These are phyloP conservation scores for Lasioglossum figueresi DNA, from an alignment of 2,888 invertebrate genomes.

Conservation along the genomic window DNA sequence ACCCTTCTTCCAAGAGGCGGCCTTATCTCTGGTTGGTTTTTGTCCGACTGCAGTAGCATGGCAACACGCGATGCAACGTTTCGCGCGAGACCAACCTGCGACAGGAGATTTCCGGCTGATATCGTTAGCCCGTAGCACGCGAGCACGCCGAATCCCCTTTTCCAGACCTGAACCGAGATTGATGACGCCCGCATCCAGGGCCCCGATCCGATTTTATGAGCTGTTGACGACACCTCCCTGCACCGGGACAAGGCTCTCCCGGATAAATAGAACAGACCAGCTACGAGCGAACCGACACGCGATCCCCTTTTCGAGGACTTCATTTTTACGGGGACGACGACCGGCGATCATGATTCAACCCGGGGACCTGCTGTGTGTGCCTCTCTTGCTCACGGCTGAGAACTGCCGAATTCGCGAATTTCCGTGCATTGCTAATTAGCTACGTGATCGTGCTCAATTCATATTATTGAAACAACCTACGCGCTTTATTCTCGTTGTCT, in stretches of 20 bases:
- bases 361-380: not conserved
- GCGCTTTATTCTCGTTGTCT: not conserved
- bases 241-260: not conserved
- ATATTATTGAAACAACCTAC: not conserved
- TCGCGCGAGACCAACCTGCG: constrained; percentile 76
- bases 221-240: constrained; percentile 59
- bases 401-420: not conserved
- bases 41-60: constrained; percentile 76
- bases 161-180: constrained; percentile 53
- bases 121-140: constrained; percentile 75
- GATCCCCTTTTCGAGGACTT: constrained; percentile 36
- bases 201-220: constrained; percentile 56
- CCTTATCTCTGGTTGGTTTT: constrained; percentile 78
- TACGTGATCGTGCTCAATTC: not conserved
- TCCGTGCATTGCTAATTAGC: not conserved
- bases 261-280: constrained; percentile 35
- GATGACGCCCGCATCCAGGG: constrained; percentile 62
- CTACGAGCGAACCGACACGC: constrained; percentile 31
- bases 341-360: not conserved
- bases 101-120: constrained; percentile 80
- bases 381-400: not conserved
- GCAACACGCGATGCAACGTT: constrained; percentile 79
- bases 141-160: constrained; percentile 59
- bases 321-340: constrained; percentile 31
- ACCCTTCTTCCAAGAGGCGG: constrained; percentile 68